Evolutionary conservation across 1,140 invertebrate genomes (phyloP).

Genomic region (Papilio dardanus): DNA sequence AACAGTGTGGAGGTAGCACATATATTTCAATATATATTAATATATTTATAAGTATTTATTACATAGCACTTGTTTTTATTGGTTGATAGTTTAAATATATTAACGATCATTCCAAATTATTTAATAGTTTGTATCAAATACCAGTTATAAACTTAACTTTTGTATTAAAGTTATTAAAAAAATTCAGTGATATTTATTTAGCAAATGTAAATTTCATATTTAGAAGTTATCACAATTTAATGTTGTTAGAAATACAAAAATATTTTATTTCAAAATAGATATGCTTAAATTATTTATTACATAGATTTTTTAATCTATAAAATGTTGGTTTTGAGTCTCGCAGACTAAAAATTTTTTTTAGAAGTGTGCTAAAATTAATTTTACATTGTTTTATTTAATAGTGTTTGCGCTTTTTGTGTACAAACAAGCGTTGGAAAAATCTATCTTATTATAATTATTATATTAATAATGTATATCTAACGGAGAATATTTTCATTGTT

Average conservation of each 20-base stretch:
- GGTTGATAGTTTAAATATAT: constrained; percentile 13
- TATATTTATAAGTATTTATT: constrained; percentile 22
- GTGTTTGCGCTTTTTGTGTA: constrained; percentile 63
- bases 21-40: constrained; percentile 24
- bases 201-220: constrained; percentile 26
- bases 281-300: constrained; percentile 44
- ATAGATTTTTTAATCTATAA: constrained; percentile 40
- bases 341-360: constrained; percentile 43
- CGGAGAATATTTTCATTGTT: constrained; percentile 67
- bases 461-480: constrained; percentile 56
- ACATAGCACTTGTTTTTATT: constrained; percentile 25
- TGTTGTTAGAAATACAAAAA: constrained; percentile 22
- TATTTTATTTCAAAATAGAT: constrained; percentile 43
- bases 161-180: constrained; percentile 11
- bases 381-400: constrained; percentile 31
- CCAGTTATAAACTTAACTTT: neutral
- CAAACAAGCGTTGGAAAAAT: constrained; percentile 59
- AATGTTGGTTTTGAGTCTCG: constrained; percentile 37
- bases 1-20: constrained; percentile 62
- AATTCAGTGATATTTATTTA: constrained; percentile 22
- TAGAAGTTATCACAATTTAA: constrained; percentile 29
- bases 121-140: constrained; percentile 4
- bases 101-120: constrained; percentile 25
- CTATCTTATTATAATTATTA: constrained; percentile 55
- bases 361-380: constrained; percentile 34